Evolutionary conservation across 2,888 invertebrate genomes (phyloP), one percentile per base, ranked within the genome.

Genomic region (Coelopa pilipes): DNA sequence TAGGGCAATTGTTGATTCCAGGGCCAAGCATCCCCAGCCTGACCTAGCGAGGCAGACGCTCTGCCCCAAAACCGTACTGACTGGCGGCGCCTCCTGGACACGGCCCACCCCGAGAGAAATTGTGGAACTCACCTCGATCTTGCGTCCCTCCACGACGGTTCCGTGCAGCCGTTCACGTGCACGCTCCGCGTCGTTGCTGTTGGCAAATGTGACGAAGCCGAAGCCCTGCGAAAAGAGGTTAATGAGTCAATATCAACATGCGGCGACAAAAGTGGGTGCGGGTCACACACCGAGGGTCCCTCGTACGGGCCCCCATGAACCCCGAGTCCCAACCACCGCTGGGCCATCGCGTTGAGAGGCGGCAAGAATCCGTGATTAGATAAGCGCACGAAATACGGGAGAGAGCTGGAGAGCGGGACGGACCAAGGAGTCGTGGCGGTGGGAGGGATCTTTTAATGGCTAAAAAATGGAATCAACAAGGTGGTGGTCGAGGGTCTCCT

Each of bases 131-230:
- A 98, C 98, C 97, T 99, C 99, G 94, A 99, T 98, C 94, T 99
- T 99, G 93, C 99, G 95, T 93, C 99, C 99, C 95, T 99, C 99
- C 94, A 99, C 98, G 95, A 98, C 97, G 92, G 98, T 97, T 94
- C 98, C 98, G 94, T 99, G 98, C 92, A 99, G 96, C 94, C 98
- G 97, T 94, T 98, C 98, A 93, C 99, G 97, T 95, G 99, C 99
- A 93, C 96, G 95, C 94, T 99, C 99, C 92, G 99, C 99, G 93
- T 99, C 99, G 93, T 95, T 95, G 93, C 97, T 97, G 95, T 96
- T 97, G 94, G 98, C 98, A 96, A 99, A 99, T 94, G 99, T 99
- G 94, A 99, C 99, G 96, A 99, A 99, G 95, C 99, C 99, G 95
- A 99, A 99, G 93, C 99, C 99, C 99, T 99, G 96, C 73, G 73